Evolutionary conservation across 2,888 invertebrate genomes (phyloP), one percentile per base, ranked within the genome.

Genomic region (Cotesia congregata): DNA sequence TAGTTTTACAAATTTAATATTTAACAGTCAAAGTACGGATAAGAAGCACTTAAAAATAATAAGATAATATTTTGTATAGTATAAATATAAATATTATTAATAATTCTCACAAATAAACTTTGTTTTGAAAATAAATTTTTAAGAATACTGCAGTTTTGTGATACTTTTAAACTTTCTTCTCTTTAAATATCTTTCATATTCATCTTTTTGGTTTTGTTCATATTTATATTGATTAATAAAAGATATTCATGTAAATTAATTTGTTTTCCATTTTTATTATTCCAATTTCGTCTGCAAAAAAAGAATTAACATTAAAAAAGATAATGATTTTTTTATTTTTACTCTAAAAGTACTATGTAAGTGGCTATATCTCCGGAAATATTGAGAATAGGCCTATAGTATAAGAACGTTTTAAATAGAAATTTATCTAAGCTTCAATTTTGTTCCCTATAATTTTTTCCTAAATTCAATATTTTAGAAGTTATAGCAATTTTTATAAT

Each of bases 221-320:
- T 50, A 50, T 50, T 50, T 50, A 12, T 12, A 50, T 12, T 50
- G 50, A 50, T 12, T 12, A 50, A 50, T 50, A 9, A 50, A 50
- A 50, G 9, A 50, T 50, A 50, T 62, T 20, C 62, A 62, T 7
- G 6, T 15, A 68, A 68, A 38, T 12, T 72, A 15, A 20, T 68
- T 50, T 39, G 30, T 71, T 6, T 50, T 50, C 1, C 12, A 50
- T 50, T 50, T 7, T 30, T 30, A 30, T 30, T 30, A 30, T 30
- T 30, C 30, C 30, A 30, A 30, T 30, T 30, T 30, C 3, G 30
- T 3, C 30, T 30, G 30, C 30, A 30, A 30, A 30, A 30, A 30
- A 30, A 30, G 30, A 30, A 30, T 30, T 30, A 30, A 30, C 3
- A 30, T 30, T 30, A 30, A 30, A 3, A 30, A 30, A 30, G 3